Conservation (phyloP, 2,888 invertebrate species). For the Xanthia togata region DNA sequence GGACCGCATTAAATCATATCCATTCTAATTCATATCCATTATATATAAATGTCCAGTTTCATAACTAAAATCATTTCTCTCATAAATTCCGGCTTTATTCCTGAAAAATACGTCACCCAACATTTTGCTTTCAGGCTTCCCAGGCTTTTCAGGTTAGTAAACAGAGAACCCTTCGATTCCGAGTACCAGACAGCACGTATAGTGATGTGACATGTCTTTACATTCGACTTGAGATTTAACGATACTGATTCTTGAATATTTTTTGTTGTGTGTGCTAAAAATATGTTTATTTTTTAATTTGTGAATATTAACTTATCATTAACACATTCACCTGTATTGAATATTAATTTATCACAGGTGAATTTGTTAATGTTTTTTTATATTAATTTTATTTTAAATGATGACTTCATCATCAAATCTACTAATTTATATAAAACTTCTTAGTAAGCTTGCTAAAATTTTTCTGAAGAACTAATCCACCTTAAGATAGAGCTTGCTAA, state of each 20-base stretch:
- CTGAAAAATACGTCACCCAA: conserved; percentile 76
- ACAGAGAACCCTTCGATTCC: conserved; percentile 29
- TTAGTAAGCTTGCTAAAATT: too few species aligned
- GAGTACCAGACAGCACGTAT: conserved; percentile 2
- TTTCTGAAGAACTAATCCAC: not conserved
- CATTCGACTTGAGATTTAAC: conserved; percentile 2
- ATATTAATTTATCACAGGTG: too few species aligned
- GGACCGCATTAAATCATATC: not conserved
- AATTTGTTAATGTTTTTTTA: not conserved
- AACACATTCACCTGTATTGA: too few species aligned
- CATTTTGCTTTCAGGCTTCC: conserved; percentile 89
- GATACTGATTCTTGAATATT: not conserved
- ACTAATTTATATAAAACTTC: not conserved
- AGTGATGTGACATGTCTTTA: conserved; percentile 41
- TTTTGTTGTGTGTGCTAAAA: not conserved
- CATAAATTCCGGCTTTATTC: conserved; percentile 29
- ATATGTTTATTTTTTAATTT: not conserved
- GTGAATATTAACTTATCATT: too few species aligned
- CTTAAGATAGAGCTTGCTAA: not conserved
- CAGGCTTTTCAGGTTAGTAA: conserved; percentile 90
- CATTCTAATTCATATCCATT: conserved; percentile 5
- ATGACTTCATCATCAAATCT: not conserved
- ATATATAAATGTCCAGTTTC: not conserved
- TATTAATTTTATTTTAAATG: not conserved
- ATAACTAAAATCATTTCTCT: conserved; percentile 14